Evolutionary conservation across 2,797 vertebrate genomes (phyloP).

Genomic region (Dermochelys coriacea): DNA sequence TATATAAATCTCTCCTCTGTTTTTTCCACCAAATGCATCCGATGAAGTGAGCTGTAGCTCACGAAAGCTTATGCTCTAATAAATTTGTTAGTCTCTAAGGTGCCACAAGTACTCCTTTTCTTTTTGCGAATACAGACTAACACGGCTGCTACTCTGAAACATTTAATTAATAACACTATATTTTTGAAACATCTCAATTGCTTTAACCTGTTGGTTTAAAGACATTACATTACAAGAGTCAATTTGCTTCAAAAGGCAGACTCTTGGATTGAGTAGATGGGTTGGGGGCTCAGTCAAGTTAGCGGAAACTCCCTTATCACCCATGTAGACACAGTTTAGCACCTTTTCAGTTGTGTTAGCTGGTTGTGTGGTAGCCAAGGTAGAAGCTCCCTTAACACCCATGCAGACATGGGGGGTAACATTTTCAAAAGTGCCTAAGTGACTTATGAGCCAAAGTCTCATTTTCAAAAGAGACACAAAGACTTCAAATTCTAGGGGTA

Average conservation of each 20-base stretch:
- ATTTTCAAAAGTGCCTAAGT: not conserved
- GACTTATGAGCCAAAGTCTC: not conserved
- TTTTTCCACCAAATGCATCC: no score
- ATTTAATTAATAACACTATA: not conserved
- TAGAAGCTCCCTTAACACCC: not conserved
- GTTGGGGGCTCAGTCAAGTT: not conserved
- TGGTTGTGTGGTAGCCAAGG: accelerated
- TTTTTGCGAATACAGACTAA: no score
- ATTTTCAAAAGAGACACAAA: not conserved
- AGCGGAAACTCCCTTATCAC: not conserved
- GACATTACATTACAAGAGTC: not conserved
- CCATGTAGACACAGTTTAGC: not conserved
- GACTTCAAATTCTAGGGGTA: not conserved
- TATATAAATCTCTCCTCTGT: no score
- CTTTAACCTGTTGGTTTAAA: not conserved
- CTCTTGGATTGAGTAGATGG: not conserved
- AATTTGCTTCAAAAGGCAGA: no score
- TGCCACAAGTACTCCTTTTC: no score
- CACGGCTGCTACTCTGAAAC: no score
- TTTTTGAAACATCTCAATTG: not conserved
- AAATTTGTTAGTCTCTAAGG: no score
- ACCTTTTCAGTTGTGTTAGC: no score
- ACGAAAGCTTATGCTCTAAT: no score
- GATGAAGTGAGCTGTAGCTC: no score
- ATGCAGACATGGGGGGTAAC: no score